Conservation (phyloP, 2,797 vertebrate genomes). For the Adelosebastes latens region DNA sequence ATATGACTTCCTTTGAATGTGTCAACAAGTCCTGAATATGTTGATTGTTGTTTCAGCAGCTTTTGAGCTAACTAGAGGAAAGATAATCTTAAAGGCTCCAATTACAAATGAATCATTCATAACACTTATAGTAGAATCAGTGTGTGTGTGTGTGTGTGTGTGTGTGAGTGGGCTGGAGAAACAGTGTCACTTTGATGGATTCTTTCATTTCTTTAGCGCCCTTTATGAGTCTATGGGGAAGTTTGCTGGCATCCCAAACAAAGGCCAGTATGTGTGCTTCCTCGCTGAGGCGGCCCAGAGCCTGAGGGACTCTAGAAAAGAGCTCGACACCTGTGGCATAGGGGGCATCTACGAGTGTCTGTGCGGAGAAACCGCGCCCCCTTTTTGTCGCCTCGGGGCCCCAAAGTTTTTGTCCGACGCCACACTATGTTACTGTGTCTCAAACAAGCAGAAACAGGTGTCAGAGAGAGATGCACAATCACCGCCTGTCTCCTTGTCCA, state of each 20-base stretch:
- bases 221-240: slow-evolving; percentile 56
- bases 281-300: slow-evolving; percentile 29
- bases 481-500: slow-evolving; percentile 36
- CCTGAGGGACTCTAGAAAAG: slow-evolving; percentile 24
- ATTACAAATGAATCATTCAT: slow-evolving; percentile 49
- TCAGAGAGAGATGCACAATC: slow-evolving; percentile 57
- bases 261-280: slow-evolving; percentile 59
- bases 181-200: slow-evolving; percentile 71
- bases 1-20: neutral
- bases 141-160: slow-evolving; percentile 19
- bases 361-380: slow-evolving; percentile 4
- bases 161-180: neutral
- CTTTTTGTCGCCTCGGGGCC: slow-evolving; percentile 13
- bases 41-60: neutral
- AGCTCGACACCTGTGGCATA: slow-evolving; percentile 61
- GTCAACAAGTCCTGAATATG: neutral
- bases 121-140: slow-evolving; percentile 1
- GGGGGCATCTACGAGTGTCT: slow-evolving; percentile 16
- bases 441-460: slow-evolving; percentile 53
- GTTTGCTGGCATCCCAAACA: slow-evolving; percentile 61
- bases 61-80: slow-evolving; percentile 1
- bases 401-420: slow-evolving; percentile 40
- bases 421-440: slow-evolving; percentile 32
- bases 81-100: slow-evolving; percentile 5
- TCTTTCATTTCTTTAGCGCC: slow-evolving; percentile 47